phyloP scores from a whole-genome alignment of 2,113 vertebrate genomes.

The Sceloporus undulatus region DNA sequence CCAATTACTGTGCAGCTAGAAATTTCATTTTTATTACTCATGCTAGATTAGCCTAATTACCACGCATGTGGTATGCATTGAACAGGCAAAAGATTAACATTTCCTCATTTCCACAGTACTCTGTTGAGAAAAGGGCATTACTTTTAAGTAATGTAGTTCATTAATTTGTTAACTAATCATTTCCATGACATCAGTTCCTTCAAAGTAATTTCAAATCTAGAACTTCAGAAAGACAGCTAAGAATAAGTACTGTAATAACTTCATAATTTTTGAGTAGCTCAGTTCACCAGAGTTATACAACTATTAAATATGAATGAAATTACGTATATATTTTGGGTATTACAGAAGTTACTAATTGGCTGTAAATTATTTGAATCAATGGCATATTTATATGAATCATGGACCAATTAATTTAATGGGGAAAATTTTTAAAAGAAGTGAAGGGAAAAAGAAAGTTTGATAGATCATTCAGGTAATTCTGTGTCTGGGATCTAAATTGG shows the following conservation, averaged over 20 bases:
- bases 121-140: conserved; percentile 66
- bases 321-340: conserved; percentile 2
- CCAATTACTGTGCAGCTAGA: conserved; percentile 60
- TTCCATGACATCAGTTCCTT: conserved; percentile 51
- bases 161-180: conserved; percentile 66
- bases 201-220: conserved; percentile 42
- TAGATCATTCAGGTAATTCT: neutral
- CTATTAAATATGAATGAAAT: neutral
- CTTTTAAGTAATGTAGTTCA: conserved; percentile 65
- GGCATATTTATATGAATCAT: neutral
- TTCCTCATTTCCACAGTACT: conserved; percentile 51
- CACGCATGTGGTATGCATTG: conserved; percentile 52
- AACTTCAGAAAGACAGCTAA: conserved; percentile 52
- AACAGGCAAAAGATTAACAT: conserved; percentile 68
- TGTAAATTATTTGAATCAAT: neutral
- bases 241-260: conserved; percentile 57
- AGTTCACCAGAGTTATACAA: neutral
- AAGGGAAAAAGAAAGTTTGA: neutral
- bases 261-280: conserved; percentile 50
- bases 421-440: no score
- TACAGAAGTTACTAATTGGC: neutral
- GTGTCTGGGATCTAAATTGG: neutral
- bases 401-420: neutral
- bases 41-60: conserved; percentile 70
- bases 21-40: conserved; percentile 70